Evolutionary conservation across 1,140 invertebrate genomes (phyloP).

Genomic region (Caligus rogercresseyi): DNA sequence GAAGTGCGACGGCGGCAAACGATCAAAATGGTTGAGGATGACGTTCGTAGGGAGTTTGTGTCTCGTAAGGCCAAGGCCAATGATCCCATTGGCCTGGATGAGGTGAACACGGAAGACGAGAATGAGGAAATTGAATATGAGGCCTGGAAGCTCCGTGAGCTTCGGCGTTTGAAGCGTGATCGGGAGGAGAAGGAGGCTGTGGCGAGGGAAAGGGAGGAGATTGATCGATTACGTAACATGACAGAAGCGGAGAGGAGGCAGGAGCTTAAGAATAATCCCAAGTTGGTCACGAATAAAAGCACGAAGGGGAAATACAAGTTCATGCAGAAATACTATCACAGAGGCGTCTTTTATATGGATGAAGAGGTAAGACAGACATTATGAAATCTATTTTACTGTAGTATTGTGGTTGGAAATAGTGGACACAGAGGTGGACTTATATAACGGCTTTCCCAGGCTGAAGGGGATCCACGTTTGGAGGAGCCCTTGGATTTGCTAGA

Average conservation of each 20-base stretch:
- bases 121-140: constrained; percentile 96
- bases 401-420: too few relatives aligned
- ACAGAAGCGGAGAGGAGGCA: constrained; percentile 86
- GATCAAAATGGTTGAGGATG: constrained; percentile 39
- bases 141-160: constrained; percentile 87
- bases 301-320: constrained; percentile 98
- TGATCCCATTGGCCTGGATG: constrained; percentile 38
- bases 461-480: too few relatives aligned
- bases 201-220: constrained; percentile 57
- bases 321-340: constrained; percentile 97
- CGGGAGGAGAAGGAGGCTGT: constrained; percentile 49
- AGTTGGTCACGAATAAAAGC: constrained; percentile 79
- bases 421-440: too few relatives aligned
- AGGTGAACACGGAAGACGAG: constrained; percentile 90
- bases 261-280: constrained; percentile 80
- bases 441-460: too few relatives aligned
- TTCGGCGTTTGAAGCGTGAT: constrained; percentile 87
- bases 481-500: too few relatives aligned
- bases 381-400: too few relatives aligned
- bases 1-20: constrained; percentile 68
- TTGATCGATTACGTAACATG: constrained; percentile 77
- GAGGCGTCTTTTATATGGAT: constrained; percentile 86
- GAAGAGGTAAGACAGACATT: constrained; percentile 16
- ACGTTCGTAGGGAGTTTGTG: constrained; percentile 17
- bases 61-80: constrained; percentile 14